These are phyloP conservation scores for Parapristionchus giblindavisi DNA, from an alignment of 2,888 invertebrate species.

Conservation along the genomic window DNA sequence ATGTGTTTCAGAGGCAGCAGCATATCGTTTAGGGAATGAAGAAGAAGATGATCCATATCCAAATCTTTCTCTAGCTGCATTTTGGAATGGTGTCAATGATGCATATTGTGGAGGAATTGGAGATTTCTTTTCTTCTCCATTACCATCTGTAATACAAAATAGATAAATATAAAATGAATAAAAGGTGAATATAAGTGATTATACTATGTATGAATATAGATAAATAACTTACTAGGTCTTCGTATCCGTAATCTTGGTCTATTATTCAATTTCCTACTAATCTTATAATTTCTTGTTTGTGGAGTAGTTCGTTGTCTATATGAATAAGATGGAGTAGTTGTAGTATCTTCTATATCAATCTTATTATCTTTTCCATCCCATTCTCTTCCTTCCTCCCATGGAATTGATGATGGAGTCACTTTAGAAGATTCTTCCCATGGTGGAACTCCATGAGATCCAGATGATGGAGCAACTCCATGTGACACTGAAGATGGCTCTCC, in stretches of 20 bases:
- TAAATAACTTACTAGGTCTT: constrained; percentile 57
- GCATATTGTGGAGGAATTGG: constrained; percentile 40
- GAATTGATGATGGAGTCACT: neutral
- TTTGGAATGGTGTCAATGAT: constrained; percentile 55
- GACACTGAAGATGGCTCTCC: neutral
- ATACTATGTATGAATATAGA: neutral
- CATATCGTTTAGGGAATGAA: constrained; percentile 31
- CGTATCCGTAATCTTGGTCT: constrained; percentile 65
- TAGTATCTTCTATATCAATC: neutral
- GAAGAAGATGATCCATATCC: constrained; percentile 40
- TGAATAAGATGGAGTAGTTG: constrained; percentile 12
- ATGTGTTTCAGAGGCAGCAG: constrained; percentile 37
- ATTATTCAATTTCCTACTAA: constrained; percentile 63
- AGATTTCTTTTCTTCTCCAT: constrained; percentile 19
- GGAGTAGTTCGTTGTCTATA: constrained; percentile 55
- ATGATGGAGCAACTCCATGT: neutral
- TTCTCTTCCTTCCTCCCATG: constrained; percentile 21
- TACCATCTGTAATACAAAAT: constrained; percentile 30
- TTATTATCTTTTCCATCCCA: constrained; percentile 29
- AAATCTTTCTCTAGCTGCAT: constrained; percentile 51
- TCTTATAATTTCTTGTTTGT: constrained; percentile 54
- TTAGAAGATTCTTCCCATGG: constrained; percentile 2
- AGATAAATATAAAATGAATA: too few species aligned
- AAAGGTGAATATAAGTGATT: neutral
- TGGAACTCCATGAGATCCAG: neutral